A percentile compares a stretch with the other conserved stretches of the same genome.
Conservation (phyloP, 1,140 invertebrate genomes). For the Diabrotica undecimpunctata region DNA sequence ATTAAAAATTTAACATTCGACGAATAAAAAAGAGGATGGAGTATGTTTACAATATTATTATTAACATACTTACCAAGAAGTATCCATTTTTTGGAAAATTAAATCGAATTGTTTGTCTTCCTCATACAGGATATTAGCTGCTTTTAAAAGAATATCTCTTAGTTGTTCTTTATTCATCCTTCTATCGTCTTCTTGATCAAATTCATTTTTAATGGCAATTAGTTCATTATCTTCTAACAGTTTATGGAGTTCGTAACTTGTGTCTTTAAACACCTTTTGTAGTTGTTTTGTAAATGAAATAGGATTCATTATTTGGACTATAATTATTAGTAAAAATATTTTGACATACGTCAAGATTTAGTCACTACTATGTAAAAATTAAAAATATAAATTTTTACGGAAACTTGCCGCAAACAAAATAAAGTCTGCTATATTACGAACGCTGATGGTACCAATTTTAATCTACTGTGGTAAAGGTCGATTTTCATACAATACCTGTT, state of each 20-base stretch:
- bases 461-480: no score
- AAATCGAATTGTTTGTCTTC: slow-evolving; percentile 32
- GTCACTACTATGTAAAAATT: no score
- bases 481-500: no score
- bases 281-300: neutral
- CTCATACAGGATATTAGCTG: slow-evolving; percentile 33
- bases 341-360: neutral
- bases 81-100: slow-evolving; percentile 39
- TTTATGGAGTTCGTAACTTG: slow-evolving; percentile 26
- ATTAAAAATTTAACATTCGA: no score
- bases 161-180: slow-evolving; percentile 33
- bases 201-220: slow-evolving; percentile 33
- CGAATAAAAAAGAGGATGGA: no score
- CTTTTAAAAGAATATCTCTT: slow-evolving; percentile 28
- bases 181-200: slow-evolving; percentile 34
- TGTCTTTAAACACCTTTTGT: slow-evolving; percentile 2
- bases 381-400: no score
- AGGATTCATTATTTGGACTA: neutral
- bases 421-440: no score
- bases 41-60: neutral
- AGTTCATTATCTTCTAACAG: slow-evolving; percentile 37
- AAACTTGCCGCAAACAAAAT: no score
- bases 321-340: neutral
- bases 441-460: no score
- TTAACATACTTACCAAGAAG: slow-evolving; percentile 23